phyloP scores from a whole-genome alignment of 2,113 vertebrate genomes.

The Scophthalmus maximus region DNA sequence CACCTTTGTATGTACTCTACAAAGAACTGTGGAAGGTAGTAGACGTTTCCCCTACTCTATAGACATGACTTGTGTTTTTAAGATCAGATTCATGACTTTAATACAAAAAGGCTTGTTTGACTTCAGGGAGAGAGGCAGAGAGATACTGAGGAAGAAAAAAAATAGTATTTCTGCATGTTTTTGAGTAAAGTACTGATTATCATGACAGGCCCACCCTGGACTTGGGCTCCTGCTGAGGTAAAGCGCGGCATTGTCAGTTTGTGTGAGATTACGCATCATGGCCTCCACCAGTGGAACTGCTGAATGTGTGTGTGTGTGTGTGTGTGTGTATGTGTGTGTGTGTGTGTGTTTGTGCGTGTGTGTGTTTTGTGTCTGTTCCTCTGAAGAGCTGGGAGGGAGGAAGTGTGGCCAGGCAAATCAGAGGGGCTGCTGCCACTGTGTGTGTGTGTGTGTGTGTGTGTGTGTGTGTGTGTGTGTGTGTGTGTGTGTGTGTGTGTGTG shows the following conservation, averaged over 20 bases:
- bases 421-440: conserved; percentile 17
- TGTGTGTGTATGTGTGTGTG: no score
- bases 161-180: conserved; percentile 40
- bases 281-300: conserved; percentile 43
- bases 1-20: conserved; percentile 18
- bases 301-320: conserved; percentile 24
- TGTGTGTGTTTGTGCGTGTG: no score
- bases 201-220: conserved; percentile 57
- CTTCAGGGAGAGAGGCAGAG: conserved; percentile 36
- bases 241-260: conserved; percentile 72
- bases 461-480: conserved; percentile 26
- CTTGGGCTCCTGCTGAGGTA: conserved; percentile 61
- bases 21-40: conserved; percentile 2
- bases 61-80: conserved; percentile 31
- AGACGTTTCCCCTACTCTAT: conserved; percentile 5
- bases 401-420: conserved; percentile 50
- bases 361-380: conserved; percentile 25
- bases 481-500: no score
- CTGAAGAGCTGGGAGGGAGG: conserved; percentile 45
- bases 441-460: conserved; percentile 22
- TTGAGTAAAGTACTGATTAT: conserved; percentile 54
- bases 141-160: conserved; percentile 22
- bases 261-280: conserved; percentile 68
- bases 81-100: conserved; percentile 36
- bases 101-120: conserved; percentile 40